Evolutionary conservation across 1,140 invertebrate species (phyloP), one percentile per base, ranked within the genome.

Genomic region (Drosophila kohkoa): DNA sequence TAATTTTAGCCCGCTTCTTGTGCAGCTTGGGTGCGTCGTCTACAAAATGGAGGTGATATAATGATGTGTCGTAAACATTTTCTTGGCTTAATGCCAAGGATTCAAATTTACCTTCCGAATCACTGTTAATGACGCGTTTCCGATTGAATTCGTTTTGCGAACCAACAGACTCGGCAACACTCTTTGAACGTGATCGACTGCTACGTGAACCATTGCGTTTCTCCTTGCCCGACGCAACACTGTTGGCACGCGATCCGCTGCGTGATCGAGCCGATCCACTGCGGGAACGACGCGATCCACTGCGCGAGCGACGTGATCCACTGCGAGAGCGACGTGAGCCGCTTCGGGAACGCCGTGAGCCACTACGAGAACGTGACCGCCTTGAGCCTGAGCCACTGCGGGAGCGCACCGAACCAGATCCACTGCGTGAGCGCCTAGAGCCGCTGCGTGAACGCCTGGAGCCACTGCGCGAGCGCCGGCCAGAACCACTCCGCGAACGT

Each of bases 121-220:
- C 94, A 1, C 94, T 95, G 16, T 28, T 25, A 8, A 94, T 76
- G 48, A 93, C 82, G 13, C 93, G 91, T 83, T 94, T 94, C 77
- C 82, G 81, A n/a, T 74, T 70, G 5, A 57, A 10, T 3, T 13
- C 65, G 16, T 49, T 57, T n/a, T 58, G 62, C 5, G 72, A 70
- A 3, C 10, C 30, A 1, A 49, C 51, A 1, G 92, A 93, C 2
- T 81, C 73, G 2, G 93, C 93, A 43, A 91, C 74, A 75, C 45
- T 94, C 45, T 91, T 83, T 2, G 80, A 83, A n/a, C 83, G 77
- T 0, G 93, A 93, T 11, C 91, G 66, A n/a, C 72, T 75, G 5
- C 76, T 82, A 45, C 82, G 76, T 5, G 77, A 86, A 11, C 91
- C 74, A 13, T 79, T 92, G 60, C 90, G 82, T 11, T 75, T 72